These are phyloP conservation scores for Eupeodes corollae DNA, from an alignment of 1,140 invertebrate genomes.

Conservation along the genomic window DNA sequence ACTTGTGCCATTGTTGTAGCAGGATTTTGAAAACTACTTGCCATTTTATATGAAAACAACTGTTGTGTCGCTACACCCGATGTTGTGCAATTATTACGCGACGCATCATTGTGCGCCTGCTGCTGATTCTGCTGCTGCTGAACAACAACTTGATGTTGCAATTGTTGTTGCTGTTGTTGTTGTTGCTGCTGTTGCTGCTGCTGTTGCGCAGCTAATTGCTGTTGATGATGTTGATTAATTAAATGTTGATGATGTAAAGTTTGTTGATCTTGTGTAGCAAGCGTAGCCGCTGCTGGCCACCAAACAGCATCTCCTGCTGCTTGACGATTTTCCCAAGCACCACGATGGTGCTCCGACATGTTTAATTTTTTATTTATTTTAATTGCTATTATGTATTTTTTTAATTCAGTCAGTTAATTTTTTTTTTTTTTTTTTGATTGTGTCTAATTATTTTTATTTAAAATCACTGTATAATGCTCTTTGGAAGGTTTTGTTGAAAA, in stretches of 20 bases:
- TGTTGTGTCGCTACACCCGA: conserved; percentile 55
- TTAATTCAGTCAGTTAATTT: neutral
- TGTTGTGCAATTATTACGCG: conserved; percentile 43
- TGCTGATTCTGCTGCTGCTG: conserved; percentile 35
- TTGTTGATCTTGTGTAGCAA: conserved; percentile 41
- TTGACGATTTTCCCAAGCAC: conserved; percentile 50
- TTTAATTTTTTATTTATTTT: neutral
- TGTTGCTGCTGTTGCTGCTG: conserved; percentile 34
- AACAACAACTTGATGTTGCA: conserved; percentile 43
- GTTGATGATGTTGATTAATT: conserved; percentile 42
- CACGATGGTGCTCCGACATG: conserved; percentile 24
- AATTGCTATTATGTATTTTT: neutral
- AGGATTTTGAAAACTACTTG: conserved; percentile 62
- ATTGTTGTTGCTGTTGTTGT: conserved; percentile 44
- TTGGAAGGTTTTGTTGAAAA: neutral
- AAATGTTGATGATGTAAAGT: conserved; percentile 42
- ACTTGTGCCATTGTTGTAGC: conserved; percentile 43
- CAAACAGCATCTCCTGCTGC: conserved; percentile 41
- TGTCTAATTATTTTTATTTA: too few relatives aligned
- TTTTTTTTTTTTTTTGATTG: neutral
- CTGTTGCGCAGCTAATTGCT: conserved; percentile 39
- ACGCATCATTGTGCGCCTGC: conserved; percentile 42
- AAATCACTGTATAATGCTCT: neutral
- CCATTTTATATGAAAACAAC: conserved; percentile 74
- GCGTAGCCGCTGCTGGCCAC: conserved; percentile 46